Percentiles rank a stretch among this genome's conserved stretches.
phyloP scores from a whole-genome alignment of 1,140 invertebrate genomes.

The Zeugodacus cucurbitae region DNA sequence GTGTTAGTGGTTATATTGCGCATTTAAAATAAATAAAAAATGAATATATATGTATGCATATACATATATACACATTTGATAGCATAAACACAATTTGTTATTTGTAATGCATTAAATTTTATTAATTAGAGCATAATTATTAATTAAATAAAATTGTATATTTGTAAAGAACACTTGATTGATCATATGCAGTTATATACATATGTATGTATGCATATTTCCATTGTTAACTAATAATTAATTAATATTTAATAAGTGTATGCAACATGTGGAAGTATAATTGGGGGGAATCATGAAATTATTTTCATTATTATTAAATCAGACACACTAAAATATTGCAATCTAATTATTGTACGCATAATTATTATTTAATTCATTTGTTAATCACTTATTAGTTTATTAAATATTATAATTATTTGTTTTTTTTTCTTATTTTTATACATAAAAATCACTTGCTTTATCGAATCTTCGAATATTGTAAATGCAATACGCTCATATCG shows the following conservation, averaged over 20 bases:
- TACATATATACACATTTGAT: neutral
- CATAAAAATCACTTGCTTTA: neutral
- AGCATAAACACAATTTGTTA: constrained; percentile 14
- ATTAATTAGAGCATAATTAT: neutral
- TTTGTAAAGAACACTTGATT: constrained; percentile 19
- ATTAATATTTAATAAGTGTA: neutral
- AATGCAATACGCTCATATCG: constrained; percentile 57
- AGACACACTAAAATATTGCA: constrained; percentile 1
- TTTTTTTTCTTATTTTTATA: neutral
- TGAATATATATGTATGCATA: neutral
- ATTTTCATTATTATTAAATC: neutral
- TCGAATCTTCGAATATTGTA: neutral
- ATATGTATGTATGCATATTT: neutral
- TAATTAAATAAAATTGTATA: neutral
- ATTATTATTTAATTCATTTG: neutral
- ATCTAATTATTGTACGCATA: constrained; percentile 21
- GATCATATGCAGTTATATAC: neutral
- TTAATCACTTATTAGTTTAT: neutral
- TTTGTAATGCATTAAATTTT: neutral
- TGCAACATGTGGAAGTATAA: constrained; percentile 11
- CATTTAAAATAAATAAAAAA: neutral
- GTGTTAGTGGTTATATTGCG: neutral
- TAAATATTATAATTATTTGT: neutral
- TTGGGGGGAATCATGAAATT: neutral
- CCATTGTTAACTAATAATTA: neutral